Evolutionary conservation across 2,113 vertebrate genomes (phyloP), one percentile per base, ranked within the genome.

Genomic region (Neolamprologus ventralis): DNA sequence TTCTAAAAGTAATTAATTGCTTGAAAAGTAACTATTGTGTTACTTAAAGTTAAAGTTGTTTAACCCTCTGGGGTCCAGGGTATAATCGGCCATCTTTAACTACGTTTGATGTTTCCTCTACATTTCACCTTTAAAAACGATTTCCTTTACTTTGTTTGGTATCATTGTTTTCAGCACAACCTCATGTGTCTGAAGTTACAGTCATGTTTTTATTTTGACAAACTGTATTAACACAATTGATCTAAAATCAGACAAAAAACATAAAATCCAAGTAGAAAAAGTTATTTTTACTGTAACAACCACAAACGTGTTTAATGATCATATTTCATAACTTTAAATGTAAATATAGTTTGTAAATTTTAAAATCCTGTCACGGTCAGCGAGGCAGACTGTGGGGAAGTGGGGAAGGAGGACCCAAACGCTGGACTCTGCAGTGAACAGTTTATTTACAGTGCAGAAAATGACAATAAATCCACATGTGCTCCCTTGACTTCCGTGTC

Each of bases 91-190:
- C 55, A 58, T 5, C 9, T 28, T 58, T 58, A 9, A 58, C 23
- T 1, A 58, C 2, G 0, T 58, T 0, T 28, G 23, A 28, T 28
- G 3, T 58, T 28, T 5, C 55, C 13, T 28, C 55, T 0, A 28
- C 4, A 57, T 58, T 9, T 58, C 0, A 0, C 55, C 13, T 55
- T 7, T 3, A 58, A 28, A 16, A 58, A 28, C 4, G 0, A 5
- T 57, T 57, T 57, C 1, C 3, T 57, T 57, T 57, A 3, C 3
- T 58, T 58, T 58, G 23, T 58, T 58, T 58, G 0, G 13, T 57
- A 0, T 28, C 23, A 28, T 58, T 0, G 0, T 28, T 58, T 28
- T 58, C 55, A 28, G 7, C 55, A 58, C 55, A 9, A 28, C 55
- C 7, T 28, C 55, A 28, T 0, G 1, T 58, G 23, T 58, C 55